Evolutionary conservation across 2,888 invertebrate species (phyloP), one percentile per base, ranked within the genome.

Genomic region (Anodontia alba): DNA sequence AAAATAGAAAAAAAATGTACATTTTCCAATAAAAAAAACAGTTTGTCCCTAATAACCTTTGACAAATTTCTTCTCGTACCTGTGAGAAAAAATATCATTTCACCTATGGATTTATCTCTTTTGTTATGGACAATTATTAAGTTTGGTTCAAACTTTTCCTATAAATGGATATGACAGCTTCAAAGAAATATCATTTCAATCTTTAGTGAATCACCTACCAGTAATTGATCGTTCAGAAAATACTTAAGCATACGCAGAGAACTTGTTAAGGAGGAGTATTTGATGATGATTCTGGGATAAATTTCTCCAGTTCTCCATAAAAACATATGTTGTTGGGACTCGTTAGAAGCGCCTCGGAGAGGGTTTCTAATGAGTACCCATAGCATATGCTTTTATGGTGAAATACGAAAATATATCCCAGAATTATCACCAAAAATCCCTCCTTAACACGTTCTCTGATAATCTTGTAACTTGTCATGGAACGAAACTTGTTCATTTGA

Each of bases 141-240:
- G 62, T 62, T 23, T 31, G 31, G 33, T 62, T 62, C 20, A 62
- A 62, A 62, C 12, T 3, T 31, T 38, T 38, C 12, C 33, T 26
- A 26, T 54, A 54, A 54, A 54, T 54, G 54, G 54, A 10, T 49
- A 20, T 26, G 54, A 54, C 54, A 54, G n/a, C n/a, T 54, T 54
- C 54, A 54, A 54, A 54, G 26, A 54, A 26, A 26, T 26, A 54
- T 54, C 54, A 54, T 54, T 54, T 8, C 54, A n/a, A 54, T 20
- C 46, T 46, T 46, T 46, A 46, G 17, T 46, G 17, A 46, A 20
- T 23, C 54, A 26, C 26, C 54, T 10, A 23, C 3, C 7, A 5
- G 62, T 62, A 62, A 62, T 62, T 62, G 62, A 62, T 62, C 62
- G 5, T 62, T 62, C 62, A 62, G 29, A 33, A 62, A 62, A 33